Evolutionary conservation across 2,797 vertebrate species (phyloP), one percentile per base, ranked within the genome.

Genomic region (Pipistrellus pipistrellus): DNA sequence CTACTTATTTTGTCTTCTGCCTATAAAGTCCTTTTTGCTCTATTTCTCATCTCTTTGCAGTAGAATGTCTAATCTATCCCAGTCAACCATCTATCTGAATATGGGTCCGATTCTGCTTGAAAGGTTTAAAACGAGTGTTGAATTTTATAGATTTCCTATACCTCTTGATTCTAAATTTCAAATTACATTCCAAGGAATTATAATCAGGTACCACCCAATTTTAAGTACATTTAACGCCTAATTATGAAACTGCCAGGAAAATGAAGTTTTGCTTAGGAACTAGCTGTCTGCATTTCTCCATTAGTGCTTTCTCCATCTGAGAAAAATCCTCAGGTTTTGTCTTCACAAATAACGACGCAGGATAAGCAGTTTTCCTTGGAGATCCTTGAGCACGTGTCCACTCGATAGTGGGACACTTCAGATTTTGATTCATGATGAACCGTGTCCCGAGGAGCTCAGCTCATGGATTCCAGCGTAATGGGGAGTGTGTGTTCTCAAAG

Each of bases 241-340:
- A 9, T 83, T 73, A 89, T 55, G n/a, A 91, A 66, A n/a, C 85
- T 85, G 53, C 17, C 14, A 73, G n/a, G 59, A 73, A 44, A 93
- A 80, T 23, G 32, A 41, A 83, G 76, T 85, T 85, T 78, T 4
- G 9, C 89, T 93, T 35, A 6, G 55, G 20, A 95, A 44, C 12
- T 71, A 38, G 51, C 21, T 64, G 20, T 48, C 20, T 55, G 21
- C 11, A 25, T 9, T 27, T 53, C 25, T 55, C 27, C 11, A 48
- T 9, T 27, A 64, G 13, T 72, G 4, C 38, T 80, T 92, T 89
- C 59, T 41, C 81, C 27, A 41, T 32, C 27, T 6, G 83, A 53
- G 55, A 66, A 87, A 73, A 73, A 23, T 48, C 27, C 18, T 18
- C 14, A 6, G 77, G n/a, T 78, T 71, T 93, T 77, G 21, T 82